Percentiles rank a stretch among this genome's conserved stretches.
These are phyloP conservation scores for Ficedula albicollis DNA, from an alignment of 2,797 vertebrate species.

Conservation along the genomic window DNA sequence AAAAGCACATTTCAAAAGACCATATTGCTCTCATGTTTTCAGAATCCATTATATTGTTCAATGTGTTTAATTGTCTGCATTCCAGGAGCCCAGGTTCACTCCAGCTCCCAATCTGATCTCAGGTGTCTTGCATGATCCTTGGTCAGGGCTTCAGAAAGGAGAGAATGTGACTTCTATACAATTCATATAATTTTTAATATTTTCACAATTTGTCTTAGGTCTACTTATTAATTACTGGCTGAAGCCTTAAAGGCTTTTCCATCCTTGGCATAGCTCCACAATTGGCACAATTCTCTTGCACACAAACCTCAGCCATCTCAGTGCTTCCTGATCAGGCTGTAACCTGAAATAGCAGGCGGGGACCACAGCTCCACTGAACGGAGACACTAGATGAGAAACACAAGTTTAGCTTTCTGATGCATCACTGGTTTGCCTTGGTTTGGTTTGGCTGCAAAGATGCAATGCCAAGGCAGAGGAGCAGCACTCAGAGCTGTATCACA, in stretches of 20 bases:
- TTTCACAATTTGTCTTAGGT: neutral
- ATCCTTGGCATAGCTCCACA: neutral
- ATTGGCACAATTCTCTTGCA: neutral
- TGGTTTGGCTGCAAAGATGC: neutral
- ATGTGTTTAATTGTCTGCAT: neutral
- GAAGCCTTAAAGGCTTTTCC: neutral
- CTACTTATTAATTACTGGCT: neutral
- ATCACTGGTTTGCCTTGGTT: neutral
- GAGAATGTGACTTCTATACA: neutral
- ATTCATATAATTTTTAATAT: neutral
- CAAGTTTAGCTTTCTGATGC: neutral
- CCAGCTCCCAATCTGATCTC: neutral
- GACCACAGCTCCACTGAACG: neutral
- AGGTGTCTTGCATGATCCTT: neutral
- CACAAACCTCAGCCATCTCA: neutral
- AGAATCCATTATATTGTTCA: neutral
- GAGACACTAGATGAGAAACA: neutral
- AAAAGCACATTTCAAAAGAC: neutral
- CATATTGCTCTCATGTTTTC: neutral
- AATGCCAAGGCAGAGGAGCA: slow-evolving; percentile 9
- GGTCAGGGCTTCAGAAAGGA: neutral
- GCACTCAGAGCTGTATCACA: neutral
- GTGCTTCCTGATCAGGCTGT: neutral
- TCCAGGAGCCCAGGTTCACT: neutral
- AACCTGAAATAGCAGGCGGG: neutral